Percentiles rank a stretch among this genome's conserved stretches.
Conservation (phyloP, 2,797 vertebrate species). For the Alcedo atthis region DNA sequence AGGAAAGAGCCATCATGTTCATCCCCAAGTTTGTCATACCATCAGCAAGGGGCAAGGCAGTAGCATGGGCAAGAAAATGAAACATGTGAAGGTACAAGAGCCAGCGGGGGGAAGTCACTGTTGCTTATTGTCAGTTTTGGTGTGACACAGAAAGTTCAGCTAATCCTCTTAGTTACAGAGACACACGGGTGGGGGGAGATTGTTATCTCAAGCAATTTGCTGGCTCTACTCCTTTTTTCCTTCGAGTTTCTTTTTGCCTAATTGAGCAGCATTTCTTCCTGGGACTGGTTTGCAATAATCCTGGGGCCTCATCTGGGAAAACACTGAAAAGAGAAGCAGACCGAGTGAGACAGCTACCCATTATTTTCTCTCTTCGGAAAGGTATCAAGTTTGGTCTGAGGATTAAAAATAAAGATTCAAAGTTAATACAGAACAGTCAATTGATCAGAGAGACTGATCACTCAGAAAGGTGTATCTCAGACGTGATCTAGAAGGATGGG, state of each 20-base stretch:
- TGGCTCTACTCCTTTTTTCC: slow-evolving; percentile 71
- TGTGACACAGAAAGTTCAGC: slow-evolving; percentile 75
- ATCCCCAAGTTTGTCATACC: slow-evolving; percentile 65
- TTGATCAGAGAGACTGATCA: neutral
- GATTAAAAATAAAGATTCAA: neutral
- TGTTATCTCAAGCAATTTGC: slow-evolving; percentile 76
- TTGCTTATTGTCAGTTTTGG: slow-evolving; percentile 77
- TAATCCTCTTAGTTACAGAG: slow-evolving; percentile 80
- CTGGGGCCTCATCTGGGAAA: slow-evolving; percentile 72
- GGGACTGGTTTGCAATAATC: slow-evolving; percentile 73
- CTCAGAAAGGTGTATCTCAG: neutral
- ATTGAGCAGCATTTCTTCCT: slow-evolving; percentile 75
- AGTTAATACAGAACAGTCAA: neutral
- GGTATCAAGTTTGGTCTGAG: neutral
- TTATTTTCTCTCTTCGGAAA: neutral
- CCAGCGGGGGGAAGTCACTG: slow-evolving; percentile 70
- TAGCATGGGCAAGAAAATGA: slow-evolving; percentile 70
- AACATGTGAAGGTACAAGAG: slow-evolving; percentile 72
- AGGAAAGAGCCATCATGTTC: slow-evolving; percentile 66
- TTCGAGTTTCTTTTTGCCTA: slow-evolving; percentile 76
- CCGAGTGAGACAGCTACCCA: neutral
- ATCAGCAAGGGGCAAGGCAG: slow-evolving; percentile 67
- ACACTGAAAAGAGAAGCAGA: slow-evolving; percentile 46
- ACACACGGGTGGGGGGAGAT: slow-evolving; percentile 69
- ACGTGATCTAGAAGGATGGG: neutral